Percentiles rank a stretch among this genome's conserved stretches.
phyloP scores from a whole-genome alignment of 2,113 vertebrate species.

The Elanoides forficatus region DNA sequence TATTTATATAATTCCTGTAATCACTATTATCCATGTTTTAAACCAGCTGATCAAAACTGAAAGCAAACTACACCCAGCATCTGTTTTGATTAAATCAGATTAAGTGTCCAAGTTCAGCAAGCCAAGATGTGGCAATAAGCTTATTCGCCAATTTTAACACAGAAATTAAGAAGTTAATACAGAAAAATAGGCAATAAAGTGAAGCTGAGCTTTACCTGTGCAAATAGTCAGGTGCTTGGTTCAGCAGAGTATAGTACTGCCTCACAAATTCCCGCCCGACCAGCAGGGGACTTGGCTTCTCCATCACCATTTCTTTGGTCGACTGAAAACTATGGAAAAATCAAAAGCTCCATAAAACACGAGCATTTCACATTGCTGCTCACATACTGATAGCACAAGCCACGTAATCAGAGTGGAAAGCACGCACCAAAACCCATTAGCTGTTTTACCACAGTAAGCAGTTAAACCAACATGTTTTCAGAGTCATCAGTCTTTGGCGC shows the following conservation, averaged over 20 bases:
- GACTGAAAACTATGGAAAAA: constrained; percentile 75
- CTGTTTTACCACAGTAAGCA: background rate
- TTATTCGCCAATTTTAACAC: background rate
- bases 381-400: background rate
- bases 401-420: background rate
- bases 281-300: constrained; percentile 99
- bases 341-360: background rate
- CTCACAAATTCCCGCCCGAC: constrained; percentile 99
- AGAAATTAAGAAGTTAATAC: background rate
- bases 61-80: background rate
- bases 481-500: background rate
- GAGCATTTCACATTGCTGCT: background rate
- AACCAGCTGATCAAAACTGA: background rate
- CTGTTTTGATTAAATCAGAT: background rate
- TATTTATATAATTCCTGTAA: background rate
- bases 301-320: constrained; percentile 99
- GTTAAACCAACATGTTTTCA: background rate
- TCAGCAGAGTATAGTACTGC: constrained; percentile 98
- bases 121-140: background rate
- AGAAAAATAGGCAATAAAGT: background rate
- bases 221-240: constrained; percentile 96
- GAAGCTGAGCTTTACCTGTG: constrained; percentile 81
- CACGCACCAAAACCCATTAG: background rate
- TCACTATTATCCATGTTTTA: background rate
- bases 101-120: background rate